Percentiles rank a stretch among this genome's conserved stretches.
These are phyloP conservation scores for Gobiocypris rarus DNA, from an alignment of 2,113 vertebrate genomes.

Conservation along the genomic window DNA sequence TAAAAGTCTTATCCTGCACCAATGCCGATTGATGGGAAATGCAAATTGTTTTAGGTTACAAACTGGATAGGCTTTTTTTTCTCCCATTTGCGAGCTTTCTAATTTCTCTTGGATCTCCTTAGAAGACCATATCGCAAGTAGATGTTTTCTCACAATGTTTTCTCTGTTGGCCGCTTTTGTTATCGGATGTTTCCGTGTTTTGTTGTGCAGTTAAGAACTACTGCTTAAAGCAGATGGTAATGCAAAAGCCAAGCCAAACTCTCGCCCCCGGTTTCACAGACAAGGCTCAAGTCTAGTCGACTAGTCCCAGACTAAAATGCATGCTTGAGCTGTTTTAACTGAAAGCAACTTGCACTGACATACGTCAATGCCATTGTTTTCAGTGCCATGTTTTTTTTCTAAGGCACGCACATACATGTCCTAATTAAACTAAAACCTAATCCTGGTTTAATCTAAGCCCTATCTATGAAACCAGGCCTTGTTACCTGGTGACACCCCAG, in stretches of 20 bases:
- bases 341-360: too few species aligned
- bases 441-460: too few species aligned
- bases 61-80: not conserved
- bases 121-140: not conserved
- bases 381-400: too few species aligned
- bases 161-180: not conserved
- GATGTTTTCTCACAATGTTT: not conserved
- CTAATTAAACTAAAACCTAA: too few species aligned
- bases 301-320: too few species aligned
- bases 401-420: too few species aligned
- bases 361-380: too few species aligned
- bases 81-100: not conserved
- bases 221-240: not conserved
- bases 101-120: not conserved
- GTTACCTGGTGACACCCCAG: not conserved
- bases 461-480: too few species aligned
- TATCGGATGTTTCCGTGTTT: not conserved
- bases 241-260: not conserved
- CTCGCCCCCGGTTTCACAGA: too few species aligned
- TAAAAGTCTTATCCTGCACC: not conserved
- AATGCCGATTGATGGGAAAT: not conserved
- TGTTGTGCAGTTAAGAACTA: not conserved
- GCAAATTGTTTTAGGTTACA: not conserved
- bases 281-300: too few species aligned
- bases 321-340: too few species aligned